Conservation (phyloP, 2,888 invertebrate genomes). For the Hoplodrina blanda region DNA sequence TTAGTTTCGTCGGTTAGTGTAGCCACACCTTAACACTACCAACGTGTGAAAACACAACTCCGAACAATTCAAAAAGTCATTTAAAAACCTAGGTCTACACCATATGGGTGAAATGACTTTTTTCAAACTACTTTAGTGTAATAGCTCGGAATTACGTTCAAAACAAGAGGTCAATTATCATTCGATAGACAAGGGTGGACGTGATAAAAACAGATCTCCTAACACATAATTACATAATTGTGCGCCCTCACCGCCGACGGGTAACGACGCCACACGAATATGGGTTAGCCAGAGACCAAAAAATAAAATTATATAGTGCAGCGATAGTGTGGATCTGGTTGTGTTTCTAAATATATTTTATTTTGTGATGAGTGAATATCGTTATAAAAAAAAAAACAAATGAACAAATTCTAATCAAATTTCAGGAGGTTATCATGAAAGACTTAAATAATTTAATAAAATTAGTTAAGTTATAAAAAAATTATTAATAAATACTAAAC, state of each 20-base stretch:
- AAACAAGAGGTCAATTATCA: constrained; percentile 89
- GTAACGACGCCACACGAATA: constrained; percentile 87
- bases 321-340: constrained; percentile 66
- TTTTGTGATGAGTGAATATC: neutral
- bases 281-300: constrained; percentile 83
- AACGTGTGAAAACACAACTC: constrained; percentile 35
- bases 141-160: constrained; percentile 83
- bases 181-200: constrained; percentile 90
- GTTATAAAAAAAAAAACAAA: no score
- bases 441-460: no score
- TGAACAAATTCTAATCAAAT: neutral
- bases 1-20: neutral
- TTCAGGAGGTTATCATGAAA: neutral
- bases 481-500: no score
- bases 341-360: neutral
- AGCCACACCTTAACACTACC: neutral
- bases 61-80: constrained; percentile 4
- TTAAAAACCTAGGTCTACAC: constrained; percentile 38
- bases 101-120: constrained; percentile 73
- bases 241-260: constrained; percentile 82
- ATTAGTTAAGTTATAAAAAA: no score
- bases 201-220: constrained; percentile 91
- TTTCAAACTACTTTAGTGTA: constrained; percentile 66
- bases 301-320: constrained; percentile 77
- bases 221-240: constrained; percentile 91